Evolutionary conservation across 2,797 vertebrate species (phyloP).

Genomic region (Falco cherrug): DNA sequence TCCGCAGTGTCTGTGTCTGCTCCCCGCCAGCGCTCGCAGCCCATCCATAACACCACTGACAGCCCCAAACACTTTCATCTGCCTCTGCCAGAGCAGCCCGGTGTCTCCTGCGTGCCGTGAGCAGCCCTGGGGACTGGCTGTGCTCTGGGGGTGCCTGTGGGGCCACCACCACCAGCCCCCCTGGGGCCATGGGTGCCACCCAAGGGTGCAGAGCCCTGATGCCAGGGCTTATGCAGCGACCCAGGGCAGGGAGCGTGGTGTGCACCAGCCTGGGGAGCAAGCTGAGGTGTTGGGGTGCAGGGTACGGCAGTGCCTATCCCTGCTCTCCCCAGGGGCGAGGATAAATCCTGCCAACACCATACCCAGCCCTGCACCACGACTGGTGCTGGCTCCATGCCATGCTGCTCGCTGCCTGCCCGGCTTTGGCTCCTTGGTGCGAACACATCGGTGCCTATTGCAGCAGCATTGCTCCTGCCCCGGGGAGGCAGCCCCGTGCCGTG

Average conservation of each 20-base stretch:
- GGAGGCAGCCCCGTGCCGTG: background rate
- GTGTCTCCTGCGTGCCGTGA: background rate
- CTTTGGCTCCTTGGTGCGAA: background rate
- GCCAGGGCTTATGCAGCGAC: background rate
- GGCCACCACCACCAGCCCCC: background rate
- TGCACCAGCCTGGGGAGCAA: background rate
- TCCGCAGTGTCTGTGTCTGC: background rate
- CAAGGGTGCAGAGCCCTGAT: background rate
- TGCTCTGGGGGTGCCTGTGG: background rate
- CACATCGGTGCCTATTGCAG: background rate
- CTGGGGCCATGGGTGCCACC: background rate
- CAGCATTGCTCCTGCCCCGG: fast-evolving
- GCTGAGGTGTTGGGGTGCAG: background rate
- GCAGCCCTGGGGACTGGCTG: fast-evolving
- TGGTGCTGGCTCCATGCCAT: background rate
- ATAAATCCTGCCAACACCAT: background rate
- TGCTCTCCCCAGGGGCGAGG: background rate
- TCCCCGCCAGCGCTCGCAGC: background rate
- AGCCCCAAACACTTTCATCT: background rate
- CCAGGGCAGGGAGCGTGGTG: background rate
- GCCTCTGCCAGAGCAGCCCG: background rate
- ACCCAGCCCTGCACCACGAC: fast-evolving
- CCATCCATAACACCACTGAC: background rate
- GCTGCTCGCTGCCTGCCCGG: background rate
- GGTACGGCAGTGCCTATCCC: background rate